phyloP scores from a whole-genome alignment of 2,113 vertebrate species.

The Ailurus styani region DNA sequence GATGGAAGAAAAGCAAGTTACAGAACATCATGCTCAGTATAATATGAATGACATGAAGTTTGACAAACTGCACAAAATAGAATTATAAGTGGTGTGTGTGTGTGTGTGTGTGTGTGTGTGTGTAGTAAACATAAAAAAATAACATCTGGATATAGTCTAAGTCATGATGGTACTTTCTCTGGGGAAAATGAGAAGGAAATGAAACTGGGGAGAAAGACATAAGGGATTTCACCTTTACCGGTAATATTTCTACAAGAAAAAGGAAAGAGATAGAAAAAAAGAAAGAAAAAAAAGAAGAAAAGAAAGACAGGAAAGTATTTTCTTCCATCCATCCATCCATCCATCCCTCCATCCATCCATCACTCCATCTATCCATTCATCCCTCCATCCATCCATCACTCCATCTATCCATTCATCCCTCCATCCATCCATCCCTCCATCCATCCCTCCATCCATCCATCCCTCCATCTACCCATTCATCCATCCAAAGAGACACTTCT shows the following conservation, averaged over 20 bases:
- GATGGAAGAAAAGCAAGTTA: not conserved
- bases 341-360: not conserved
- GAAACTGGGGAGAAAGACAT: not conserved
- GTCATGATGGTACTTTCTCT: not conserved
- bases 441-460: fast-evolving
- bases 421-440: not conserved
- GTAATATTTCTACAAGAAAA: not conserved
- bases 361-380: not conserved
- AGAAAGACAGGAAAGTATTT: not conserved
- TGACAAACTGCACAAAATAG: not conserved
- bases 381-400: not conserved
- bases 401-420: too few species aligned
- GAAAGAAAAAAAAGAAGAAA: not conserved
- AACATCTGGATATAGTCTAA: not conserved
- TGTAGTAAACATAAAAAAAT: not conserved
- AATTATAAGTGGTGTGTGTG: not conserved
- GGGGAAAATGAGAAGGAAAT: not conserved
- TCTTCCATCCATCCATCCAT: not conserved
- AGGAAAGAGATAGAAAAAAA: not conserved
- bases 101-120: not conserved
- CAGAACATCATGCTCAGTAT: not conserved
- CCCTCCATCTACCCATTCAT: not conserved
- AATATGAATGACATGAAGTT: not conserved
- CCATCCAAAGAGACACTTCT: not conserved
- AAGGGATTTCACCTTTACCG: not conserved